Conservation (phyloP, 2,797 vertebrate species). For the Pteronotus mesoamericanus region DNA sequence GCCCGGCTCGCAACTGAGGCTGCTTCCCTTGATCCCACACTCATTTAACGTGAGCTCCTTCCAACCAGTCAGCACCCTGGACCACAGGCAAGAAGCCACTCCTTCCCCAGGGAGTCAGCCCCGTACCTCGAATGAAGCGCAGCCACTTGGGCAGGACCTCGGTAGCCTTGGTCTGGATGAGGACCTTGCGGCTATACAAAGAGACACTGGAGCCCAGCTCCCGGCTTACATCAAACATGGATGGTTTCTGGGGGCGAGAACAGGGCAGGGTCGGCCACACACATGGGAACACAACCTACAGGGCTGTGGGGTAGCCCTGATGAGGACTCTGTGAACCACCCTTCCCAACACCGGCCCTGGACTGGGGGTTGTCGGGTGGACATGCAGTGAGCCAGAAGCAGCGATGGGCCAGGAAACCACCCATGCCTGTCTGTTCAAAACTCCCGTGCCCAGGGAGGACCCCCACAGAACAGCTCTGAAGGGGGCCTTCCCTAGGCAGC, state of each 20-base stretch:
- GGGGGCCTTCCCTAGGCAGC: not conserved
- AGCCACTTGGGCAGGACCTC: conserved; percentile 98
- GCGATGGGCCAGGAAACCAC: not conserved
- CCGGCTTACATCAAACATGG: conserved; percentile 96
- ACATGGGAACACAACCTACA: not conserved
- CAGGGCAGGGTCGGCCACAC: not conserved
- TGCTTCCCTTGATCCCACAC: not conserved
- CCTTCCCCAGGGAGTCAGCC: fast-evolving
- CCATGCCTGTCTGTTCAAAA: not conserved
- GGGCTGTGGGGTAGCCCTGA: too few species aligned
- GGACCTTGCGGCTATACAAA: conserved; percentile 95
- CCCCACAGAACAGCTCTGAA: not conserved
- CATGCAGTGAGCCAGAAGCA: not conserved
- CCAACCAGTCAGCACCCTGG: not conserved
- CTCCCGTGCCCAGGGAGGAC: not conserved
- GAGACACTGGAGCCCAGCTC: conserved; percentile 93
- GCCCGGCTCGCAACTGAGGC: too few species aligned
- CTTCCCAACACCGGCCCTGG: too few species aligned
- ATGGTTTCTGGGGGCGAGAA: conserved; percentile 87
- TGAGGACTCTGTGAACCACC: not conserved
- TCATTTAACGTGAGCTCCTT: not conserved
- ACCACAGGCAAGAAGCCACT: not conserved
- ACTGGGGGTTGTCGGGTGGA: not conserved
- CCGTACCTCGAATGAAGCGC: conserved; percentile 92
- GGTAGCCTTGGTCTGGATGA: conserved; percentile 95